Evolutionary conservation across 2,113 vertebrate species (phyloP).

Genomic region (Carollia perspicillata): DNA sequence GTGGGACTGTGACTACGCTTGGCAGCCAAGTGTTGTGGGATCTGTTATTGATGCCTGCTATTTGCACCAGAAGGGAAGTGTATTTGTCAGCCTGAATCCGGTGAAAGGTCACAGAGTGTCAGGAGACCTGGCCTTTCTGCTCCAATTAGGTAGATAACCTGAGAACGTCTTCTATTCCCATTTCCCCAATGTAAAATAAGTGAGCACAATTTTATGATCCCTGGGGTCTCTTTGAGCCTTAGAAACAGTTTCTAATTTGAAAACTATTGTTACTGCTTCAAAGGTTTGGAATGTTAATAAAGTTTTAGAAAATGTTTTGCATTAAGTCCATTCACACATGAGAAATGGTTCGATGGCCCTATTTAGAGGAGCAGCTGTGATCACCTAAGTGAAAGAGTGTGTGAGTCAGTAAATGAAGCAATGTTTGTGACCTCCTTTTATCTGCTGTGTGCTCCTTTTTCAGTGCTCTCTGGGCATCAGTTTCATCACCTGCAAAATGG

Average conservation of each 20-base stretch:
- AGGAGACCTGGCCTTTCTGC: neutral
- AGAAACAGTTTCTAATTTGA: neutral
- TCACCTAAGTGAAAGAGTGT: neutral
- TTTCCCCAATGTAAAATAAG: neutral
- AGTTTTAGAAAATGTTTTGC: neutral
- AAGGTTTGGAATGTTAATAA: neutral
- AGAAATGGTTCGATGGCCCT: neutral
- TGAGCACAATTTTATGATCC: neutral
- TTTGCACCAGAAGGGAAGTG: neutral
- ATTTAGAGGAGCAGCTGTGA: neutral
- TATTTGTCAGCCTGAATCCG: neutral
- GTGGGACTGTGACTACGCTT: neutral
- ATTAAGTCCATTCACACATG: neutral
- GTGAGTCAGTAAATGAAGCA: neutral
- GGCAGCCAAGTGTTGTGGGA: neutral
- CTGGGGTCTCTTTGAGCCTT: neutral
- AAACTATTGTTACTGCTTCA: neutral
- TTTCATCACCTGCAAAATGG: constrained; percentile 38
- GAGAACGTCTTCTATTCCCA: neutral
- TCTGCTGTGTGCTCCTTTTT: neutral
- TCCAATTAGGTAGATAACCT: neutral
- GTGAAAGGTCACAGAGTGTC: neutral
- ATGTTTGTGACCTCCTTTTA: neutral
- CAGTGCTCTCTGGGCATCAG: neutral
- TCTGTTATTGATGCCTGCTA: neutral